These are phyloP conservation scores for Syrmaticus mikado DNA, from an alignment of 2,113 vertebrate species.

Conservation along the genomic window DNA sequence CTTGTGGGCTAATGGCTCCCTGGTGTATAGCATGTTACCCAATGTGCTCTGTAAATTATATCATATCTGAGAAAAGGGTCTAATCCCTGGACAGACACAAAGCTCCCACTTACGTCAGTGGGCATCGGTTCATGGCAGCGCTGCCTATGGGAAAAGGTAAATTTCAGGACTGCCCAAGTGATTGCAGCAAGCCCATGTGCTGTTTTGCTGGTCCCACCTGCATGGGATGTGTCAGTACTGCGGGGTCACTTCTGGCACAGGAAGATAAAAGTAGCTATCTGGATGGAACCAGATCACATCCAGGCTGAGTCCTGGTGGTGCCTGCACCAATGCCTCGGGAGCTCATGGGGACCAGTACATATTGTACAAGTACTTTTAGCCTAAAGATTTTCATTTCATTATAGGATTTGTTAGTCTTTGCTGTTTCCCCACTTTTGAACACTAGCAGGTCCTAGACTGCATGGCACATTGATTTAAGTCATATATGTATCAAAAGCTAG, in stretches of 20 bases:
- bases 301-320: too few relatives aligned
- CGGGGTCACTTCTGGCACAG: neutral
- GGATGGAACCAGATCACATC: neutral
- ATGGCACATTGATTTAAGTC: neutral
- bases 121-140: neutral
- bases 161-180: neutral
- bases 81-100: neutral
- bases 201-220: neutral
- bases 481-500: neutral
- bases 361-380: neutral
- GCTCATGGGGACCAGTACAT: neutral
- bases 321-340: fast-evolving
- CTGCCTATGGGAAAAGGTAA: neutral
- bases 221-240: neutral
- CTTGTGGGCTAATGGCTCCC: neutral
- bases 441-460: neutral
- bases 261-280: neutral
- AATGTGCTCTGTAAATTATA: neutral
- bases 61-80: neutral
- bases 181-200: neutral
- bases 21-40: neutral
- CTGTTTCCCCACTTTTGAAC: neutral
- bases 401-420: neutral
- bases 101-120: neutral
- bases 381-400: neutral